Evolutionary conservation across 2,113 vertebrate genomes (phyloP), one percentile per base, ranked within the genome.

Genomic region (Montifringilla adamsi): DNA sequence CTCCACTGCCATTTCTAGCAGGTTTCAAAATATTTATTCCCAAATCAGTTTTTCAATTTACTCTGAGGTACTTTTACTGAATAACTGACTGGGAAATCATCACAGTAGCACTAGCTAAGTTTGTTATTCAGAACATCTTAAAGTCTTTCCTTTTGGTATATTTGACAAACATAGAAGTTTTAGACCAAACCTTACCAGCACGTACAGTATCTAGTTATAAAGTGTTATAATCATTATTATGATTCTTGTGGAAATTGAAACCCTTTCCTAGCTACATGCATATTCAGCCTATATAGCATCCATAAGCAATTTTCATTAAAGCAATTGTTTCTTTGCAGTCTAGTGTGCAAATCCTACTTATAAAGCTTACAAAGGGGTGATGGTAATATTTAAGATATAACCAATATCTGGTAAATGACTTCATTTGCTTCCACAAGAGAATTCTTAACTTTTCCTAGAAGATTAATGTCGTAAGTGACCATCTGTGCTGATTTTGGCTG

Each of bases 391-490:
- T 62, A 43, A 89, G 59, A 74, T 81, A 67, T 41, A 87, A 96
- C 35, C 37, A 74, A 39, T 68, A 89, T 10, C 35, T 80, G 37
- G 30, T 72, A 63, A 39, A 23, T 75, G 10, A 52, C 64, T 6
- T 93, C 13, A 89, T 74, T 95, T 93, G 13, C 80, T 68, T 96
- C 85, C 60, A 89, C 50, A 87, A 64, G 11, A 67, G 49, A 87
- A 19, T 58, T 58, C 59, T 82, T 63, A 56, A n/a, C 46, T 63
- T 78, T 90, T 56, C 58, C 59, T 74, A 52, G n/a, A 95, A 93
- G 44, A 78, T 55, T 81, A 75, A 73, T 66, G 12, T 73, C 31
- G 19, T 44, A 74, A 92, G 39, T 67, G 39, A 60, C 37, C 31
- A 56, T 37, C 26, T 62, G 17, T 76, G 21, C 17, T 37, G 18